A percentile compares a stretch with the other conserved stretches of the same genome.
phyloP scores from a whole-genome alignment of 2,797 vertebrate genomes.

The Yasuhikotakia modesta region DNA sequence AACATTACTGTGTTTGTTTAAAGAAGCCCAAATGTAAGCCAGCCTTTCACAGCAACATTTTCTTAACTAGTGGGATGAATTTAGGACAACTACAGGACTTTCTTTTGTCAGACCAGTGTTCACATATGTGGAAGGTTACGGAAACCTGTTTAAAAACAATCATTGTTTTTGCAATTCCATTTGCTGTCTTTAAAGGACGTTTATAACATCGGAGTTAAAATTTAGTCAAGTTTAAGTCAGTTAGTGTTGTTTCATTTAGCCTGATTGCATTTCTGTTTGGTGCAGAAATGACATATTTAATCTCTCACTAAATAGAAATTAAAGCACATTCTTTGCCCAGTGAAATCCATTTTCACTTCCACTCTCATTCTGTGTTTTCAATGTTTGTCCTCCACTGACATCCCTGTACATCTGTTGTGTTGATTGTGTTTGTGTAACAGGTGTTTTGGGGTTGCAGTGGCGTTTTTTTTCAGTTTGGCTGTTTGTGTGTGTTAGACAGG shows the following conservation, averaged over 20 bases:
- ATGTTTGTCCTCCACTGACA: not conserved
- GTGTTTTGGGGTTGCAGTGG: constrained; percentile 40
- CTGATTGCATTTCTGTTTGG: not conserved
- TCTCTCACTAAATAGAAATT: not conserved
- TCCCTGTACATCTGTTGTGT: constrained; percentile 3
- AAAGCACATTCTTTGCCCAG: not conserved
- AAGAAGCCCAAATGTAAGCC: not conserved
- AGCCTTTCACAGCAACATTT: not conserved
- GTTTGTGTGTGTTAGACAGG: constrained; percentile 22
- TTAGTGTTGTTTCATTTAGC: not conserved
- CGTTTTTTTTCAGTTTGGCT: constrained; percentile 36
- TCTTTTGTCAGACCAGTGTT: not conserved
- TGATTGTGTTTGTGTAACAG: constrained; percentile 11
- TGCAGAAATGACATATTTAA: not conserved
- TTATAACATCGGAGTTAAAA: not conserved
- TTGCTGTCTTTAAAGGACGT: not conserved
- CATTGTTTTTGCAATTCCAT: not conserved
- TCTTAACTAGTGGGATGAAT: not conserved
- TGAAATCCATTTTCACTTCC: not conserved
- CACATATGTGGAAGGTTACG: not conserved
- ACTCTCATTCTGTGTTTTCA: too few relatives aligned
- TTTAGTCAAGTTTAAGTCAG: not conserved
- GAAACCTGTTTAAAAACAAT: not conserved
- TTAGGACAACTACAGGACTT: too few relatives aligned
- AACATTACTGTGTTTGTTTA: too few relatives aligned